These are phyloP conservation scores for Myotis findleyi DNA, from an alignment of 2,797 vertebrate species.

Conservation along the genomic window DNA sequence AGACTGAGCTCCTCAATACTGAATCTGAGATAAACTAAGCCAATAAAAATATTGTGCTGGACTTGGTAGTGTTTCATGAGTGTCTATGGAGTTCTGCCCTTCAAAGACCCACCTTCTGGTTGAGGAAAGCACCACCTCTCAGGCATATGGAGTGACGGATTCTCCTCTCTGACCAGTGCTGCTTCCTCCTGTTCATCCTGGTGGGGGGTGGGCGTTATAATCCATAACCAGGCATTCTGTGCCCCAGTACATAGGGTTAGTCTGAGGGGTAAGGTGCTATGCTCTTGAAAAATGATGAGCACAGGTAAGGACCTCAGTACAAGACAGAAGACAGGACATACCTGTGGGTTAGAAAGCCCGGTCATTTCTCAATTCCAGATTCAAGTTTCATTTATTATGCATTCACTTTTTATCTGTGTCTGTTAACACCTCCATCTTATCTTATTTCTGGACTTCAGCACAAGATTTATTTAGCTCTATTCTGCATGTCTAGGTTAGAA, in stretches of 20 bases:
- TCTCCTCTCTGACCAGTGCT: background rate
- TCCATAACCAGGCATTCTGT: too few species aligned
- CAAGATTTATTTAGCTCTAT: background rate
- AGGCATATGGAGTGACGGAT: accelerated
- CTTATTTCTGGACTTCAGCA: background rate
- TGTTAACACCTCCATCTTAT: background rate
- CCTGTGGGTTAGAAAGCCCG: background rate
- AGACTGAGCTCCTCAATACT: background rate
- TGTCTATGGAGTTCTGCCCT: background rate
- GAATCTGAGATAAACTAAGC: background rate
- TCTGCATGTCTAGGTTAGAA: background rate
- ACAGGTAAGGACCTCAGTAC: background rate
- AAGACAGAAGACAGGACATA: background rate
- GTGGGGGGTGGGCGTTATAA: accelerated
- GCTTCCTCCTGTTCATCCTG: background rate
- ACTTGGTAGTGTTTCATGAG: background rate
- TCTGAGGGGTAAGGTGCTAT: background rate
- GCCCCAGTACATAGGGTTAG: background rate
- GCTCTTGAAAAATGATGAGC: background rate
- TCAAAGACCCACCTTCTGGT: background rate
- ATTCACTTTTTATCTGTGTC: background rate
- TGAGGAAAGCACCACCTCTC: background rate
- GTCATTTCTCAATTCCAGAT: background rate
- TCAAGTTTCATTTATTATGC: background rate
- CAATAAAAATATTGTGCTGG: slow-evolving; percentile 52